A percentile compares a stretch with the other conserved stretches of the same genome.
These are phyloP conservation scores for Lucilia sericata DNA, from an alignment of 1,140 invertebrate species.

Conservation along the genomic window DNA sequence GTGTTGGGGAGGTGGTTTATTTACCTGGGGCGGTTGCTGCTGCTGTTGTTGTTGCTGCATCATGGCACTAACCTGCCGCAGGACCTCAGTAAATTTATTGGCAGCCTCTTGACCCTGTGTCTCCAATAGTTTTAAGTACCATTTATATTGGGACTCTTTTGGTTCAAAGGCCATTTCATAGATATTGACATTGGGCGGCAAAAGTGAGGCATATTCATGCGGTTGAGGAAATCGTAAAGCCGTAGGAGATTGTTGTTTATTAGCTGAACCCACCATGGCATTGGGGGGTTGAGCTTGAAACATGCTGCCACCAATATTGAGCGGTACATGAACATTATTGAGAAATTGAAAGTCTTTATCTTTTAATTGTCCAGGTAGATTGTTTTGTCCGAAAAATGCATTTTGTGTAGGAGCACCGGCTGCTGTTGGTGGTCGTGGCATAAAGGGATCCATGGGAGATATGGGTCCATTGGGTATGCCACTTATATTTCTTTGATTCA, in stretches of 20 bases:
- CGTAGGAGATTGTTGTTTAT: conserved; percentile 61
- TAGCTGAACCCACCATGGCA: conserved; percentile 51
- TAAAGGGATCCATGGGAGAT: conserved; percentile 61
- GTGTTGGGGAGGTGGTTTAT: conserved; percentile 47
- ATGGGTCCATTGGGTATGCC: conserved; percentile 63
- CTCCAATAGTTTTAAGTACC: conserved; percentile 64
- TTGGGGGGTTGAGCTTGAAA: conserved; percentile 57
- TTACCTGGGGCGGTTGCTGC: conserved; percentile 52
- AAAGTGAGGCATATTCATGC: conserved; percentile 57
- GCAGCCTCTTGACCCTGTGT: conserved; percentile 65
- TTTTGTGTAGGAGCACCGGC: conserved; percentile 45
- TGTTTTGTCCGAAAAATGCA: conserved; percentile 54
- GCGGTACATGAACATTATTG: conserved; percentile 68
- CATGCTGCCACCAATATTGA: conserved; percentile 47
- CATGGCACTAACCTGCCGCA: conserved; percentile 61
- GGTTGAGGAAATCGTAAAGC: conserved; percentile 58
- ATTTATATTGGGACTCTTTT: conserved; percentile 66
- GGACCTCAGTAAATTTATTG: conserved; percentile 65
- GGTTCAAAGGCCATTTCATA: conserved; percentile 66
- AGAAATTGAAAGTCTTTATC: conserved; percentile 70
- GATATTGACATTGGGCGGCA: conserved; percentile 66
- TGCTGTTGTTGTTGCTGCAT: conserved; percentile 56
- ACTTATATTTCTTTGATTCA: conserved; percentile 57
- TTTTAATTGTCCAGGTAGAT: conserved; percentile 49
- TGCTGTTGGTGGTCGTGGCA: conserved; percentile 41